Evolutionary conservation across 2,888 invertebrate species (phyloP).

Genomic region (Netelia melanura): DNA sequence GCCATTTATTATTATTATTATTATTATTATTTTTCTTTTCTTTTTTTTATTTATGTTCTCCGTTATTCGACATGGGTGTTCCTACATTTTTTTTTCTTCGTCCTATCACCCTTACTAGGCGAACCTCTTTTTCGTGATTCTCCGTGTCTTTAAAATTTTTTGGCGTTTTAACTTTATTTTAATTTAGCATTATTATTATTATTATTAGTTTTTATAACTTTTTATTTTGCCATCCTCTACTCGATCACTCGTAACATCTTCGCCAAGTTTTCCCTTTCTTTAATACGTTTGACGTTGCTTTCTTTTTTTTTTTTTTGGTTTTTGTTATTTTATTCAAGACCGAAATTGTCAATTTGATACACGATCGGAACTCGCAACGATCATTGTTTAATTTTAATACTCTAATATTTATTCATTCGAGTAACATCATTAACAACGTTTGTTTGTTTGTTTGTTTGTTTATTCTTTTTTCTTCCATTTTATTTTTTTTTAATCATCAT

Average conservation of each 20-base stretch:
- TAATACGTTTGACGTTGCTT: slow-evolving; percentile 22
- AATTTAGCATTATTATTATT: slow-evolving; percentile 45
- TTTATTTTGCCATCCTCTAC: slow-evolving; percentile 22
- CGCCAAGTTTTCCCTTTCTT: slow-evolving; percentile 35
- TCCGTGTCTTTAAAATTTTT: slow-evolving; percentile 67
- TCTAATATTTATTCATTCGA: slow-evolving; percentile 75
- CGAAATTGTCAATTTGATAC: slow-evolving; percentile 63
- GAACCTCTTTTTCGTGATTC: slow-evolving; percentile 74
- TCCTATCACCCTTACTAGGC: slow-evolving; percentile 71
- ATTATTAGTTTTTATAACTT: slow-evolving; percentile 41
- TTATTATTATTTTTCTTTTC: neutral
- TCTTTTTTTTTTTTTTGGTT: neutral
- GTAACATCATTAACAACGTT: slow-evolving; percentile 82
- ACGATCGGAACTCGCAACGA: slow-evolving; percentile 69
- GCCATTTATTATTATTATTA: slow-evolving; percentile 37
- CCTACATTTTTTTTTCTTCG: slow-evolving; percentile 11
- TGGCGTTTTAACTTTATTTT: slow-evolving; percentile 50
- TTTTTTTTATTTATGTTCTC: slow-evolving; percentile 25
- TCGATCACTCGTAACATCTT: slow-evolving; percentile 39
- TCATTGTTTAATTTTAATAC: slow-evolving; percentile 60
- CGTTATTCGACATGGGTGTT: slow-evolving; percentile 38
- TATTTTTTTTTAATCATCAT: slow-evolving; percentile 70
- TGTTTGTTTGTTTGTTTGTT: slow-evolving; percentile 65
- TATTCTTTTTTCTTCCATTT: slow-evolving; percentile 65
- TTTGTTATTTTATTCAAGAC: slow-evolving; percentile 43